Conservation (phyloP, 2,888 invertebrate genomes). For the Hypolimnas misippus region DNA sequence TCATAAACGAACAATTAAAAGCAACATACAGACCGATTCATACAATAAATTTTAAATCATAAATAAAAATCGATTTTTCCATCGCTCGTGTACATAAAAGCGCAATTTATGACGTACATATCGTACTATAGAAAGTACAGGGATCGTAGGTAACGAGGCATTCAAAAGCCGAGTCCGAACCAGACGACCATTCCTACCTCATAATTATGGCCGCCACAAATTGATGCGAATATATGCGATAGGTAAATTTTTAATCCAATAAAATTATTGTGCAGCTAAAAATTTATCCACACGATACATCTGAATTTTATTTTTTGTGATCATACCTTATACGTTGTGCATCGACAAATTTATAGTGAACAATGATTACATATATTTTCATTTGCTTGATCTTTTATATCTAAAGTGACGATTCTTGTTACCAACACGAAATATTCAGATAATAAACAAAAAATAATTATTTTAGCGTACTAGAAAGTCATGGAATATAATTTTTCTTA, state of each 20-base stretch:
- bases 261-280: constrained; percentile 30
- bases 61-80: constrained; percentile 31
- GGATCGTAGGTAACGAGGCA: constrained; percentile 32
- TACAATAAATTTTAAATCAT: constrained; percentile 21
- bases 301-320: constrained; percentile 24
- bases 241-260: constrained; percentile 34
- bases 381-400: not conserved
- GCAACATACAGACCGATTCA: not conserved
- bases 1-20: not conserved
- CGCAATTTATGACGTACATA: constrained; percentile 36
- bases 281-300: constrained; percentile 26
- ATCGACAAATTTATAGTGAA: constrained; percentile 1
- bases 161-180: constrained; percentile 37
- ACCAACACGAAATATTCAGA: not conserved
- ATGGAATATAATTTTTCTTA: constrained; percentile 4
- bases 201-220: constrained; percentile 40
- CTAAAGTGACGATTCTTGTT: not conserved
- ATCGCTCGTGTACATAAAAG: constrained; percentile 29
- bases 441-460: not conserved
- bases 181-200: constrained; percentile 38
- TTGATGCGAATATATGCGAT: constrained; percentile 32
- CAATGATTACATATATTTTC: not conserved
- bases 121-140: constrained; percentile 29
- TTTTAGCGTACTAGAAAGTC: not conserved
- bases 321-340: constrained; percentile 12